Conservation (phyloP, 2,113 vertebrate genomes). For the Myodes glareolus region DNA sequence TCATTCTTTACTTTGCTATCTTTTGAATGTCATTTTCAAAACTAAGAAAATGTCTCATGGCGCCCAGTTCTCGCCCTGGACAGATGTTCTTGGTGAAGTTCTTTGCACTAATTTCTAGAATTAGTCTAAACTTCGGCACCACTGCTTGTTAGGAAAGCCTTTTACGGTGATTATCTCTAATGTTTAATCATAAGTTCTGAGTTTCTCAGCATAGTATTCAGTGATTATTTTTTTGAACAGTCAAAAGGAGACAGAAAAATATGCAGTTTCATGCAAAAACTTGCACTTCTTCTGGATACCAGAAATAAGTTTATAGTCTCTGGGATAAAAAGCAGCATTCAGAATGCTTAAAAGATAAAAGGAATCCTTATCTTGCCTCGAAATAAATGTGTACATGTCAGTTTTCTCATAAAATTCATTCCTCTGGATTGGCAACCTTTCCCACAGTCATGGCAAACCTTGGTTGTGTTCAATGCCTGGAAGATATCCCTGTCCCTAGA, state of each 20-base stretch:
- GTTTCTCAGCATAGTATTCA: not conserved
- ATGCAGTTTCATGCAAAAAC: constrained; percentile 18
- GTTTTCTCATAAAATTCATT: constrained; percentile 54
- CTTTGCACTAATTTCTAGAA: constrained; percentile 37
- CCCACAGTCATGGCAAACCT: not conserved
- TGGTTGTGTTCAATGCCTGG: not conserved
- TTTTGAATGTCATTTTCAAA: constrained; percentile 38
- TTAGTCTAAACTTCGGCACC: not conserved
- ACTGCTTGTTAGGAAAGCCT: not conserved
- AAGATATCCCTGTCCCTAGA: not conserved
- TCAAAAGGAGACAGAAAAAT: constrained; percentile 35
- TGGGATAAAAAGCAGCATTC: constrained; percentile 31
- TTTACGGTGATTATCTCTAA: not conserved
- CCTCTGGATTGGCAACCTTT: constrained; percentile 8
- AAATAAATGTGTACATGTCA: constrained; percentile 29
- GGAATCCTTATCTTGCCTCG: constrained; percentile 44
- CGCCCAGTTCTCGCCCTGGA: not conserved
- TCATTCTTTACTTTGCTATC: constrained; percentile 2
- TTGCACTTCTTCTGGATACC: constrained; percentile 28
- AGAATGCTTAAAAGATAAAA: constrained; percentile 60
- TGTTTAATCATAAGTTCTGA: not conserved
- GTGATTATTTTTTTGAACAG: constrained; percentile 7
- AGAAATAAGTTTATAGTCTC: constrained; percentile 48
- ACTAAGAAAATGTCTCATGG: not conserved
- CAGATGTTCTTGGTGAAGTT: not conserved